A percentile compares a stretch with the other conserved stretches of the same genome.
Evolutionary conservation across 1,140 invertebrate genomes (phyloP).

Genomic region (Zaprionus davidi): DNA sequence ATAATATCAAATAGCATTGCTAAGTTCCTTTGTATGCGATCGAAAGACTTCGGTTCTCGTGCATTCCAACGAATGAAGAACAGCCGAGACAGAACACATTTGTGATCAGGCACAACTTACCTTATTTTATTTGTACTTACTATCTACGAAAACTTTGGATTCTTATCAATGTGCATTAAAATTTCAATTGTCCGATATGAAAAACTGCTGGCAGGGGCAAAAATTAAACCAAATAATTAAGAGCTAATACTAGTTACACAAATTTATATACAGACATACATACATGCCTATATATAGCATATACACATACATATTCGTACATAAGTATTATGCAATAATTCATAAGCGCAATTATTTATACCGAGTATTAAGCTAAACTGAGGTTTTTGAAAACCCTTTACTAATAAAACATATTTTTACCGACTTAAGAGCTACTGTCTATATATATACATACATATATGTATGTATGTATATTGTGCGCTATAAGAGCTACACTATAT

Average conservation of each 20-base stretch:
- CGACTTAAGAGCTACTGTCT: background rate
- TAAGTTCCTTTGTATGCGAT: background rate
- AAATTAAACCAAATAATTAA: constrained; percentile 10
- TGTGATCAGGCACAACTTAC: constrained; percentile 28
- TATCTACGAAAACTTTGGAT: constrained; percentile 23
- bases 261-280: constrained; percentile 10
- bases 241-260: constrained; percentile 11
- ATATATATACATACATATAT: background rate
- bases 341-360: constrained; percentile 44
- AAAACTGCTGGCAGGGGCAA: constrained; percentile 10
- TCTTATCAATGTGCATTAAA: constrained; percentile 35
- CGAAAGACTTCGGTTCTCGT: constrained; percentile 3
- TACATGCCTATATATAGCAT: constrained; percentile 8
- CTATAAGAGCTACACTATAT: constrained; percentile 3
- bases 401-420: constrained; percentile 13
- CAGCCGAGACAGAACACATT: constrained; percentile 4
- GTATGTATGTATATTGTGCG: background rate
- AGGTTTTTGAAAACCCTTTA: constrained; percentile 32
- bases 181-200: constrained; percentile 27
- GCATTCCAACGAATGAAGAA: background rate
- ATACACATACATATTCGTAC: constrained; percentile 10
- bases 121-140: constrained; percentile 22
- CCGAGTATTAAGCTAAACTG: constrained; percentile 26
- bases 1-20: background rate
- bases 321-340: constrained; percentile 27